These are phyloP conservation scores for Bolborhynchus lineola DNA, from an alignment of 2,113 vertebrate species.

Conservation along the genomic window DNA sequence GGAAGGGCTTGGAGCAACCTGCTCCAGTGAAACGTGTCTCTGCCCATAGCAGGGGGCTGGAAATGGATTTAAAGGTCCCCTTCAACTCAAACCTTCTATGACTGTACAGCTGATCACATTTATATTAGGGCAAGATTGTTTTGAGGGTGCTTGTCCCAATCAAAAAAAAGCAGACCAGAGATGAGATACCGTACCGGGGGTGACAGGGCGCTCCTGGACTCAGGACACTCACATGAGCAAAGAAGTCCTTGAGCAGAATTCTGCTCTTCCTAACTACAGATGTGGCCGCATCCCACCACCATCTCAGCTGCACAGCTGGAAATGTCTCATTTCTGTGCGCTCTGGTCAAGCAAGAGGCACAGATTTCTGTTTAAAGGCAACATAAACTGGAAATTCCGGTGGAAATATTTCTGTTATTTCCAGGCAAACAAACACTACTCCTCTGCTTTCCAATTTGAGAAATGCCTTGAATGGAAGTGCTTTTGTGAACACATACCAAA, in stretches of 20 bases:
- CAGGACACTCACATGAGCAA: neutral
- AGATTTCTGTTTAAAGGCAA: neutral
- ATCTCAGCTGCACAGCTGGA: neutral
- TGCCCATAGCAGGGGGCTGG: accelerated
- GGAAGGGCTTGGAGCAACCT: neutral
- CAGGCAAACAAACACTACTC: conserved; percentile 23
- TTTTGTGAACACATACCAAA: neutral
- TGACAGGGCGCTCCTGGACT: neutral
- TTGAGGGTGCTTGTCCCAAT: neutral
- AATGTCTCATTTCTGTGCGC: neutral
- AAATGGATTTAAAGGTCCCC: neutral
- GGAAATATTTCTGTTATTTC: conserved; percentile 25
- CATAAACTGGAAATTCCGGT: neutral
- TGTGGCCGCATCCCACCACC: neutral
- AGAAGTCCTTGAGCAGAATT: neutral
- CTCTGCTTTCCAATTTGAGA: conserved; percentile 18
- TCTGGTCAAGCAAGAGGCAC: neutral
- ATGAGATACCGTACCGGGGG: accelerated
- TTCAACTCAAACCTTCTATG: neutral
- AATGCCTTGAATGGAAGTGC: neutral
- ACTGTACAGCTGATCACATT: neutral
- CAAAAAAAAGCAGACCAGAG: neutral
- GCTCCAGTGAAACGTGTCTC: accelerated
- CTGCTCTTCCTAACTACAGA: neutral
- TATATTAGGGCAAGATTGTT: neutral